Conservation (phyloP, 2,888 invertebrate genomes). For the Axea sp. region DNA sequence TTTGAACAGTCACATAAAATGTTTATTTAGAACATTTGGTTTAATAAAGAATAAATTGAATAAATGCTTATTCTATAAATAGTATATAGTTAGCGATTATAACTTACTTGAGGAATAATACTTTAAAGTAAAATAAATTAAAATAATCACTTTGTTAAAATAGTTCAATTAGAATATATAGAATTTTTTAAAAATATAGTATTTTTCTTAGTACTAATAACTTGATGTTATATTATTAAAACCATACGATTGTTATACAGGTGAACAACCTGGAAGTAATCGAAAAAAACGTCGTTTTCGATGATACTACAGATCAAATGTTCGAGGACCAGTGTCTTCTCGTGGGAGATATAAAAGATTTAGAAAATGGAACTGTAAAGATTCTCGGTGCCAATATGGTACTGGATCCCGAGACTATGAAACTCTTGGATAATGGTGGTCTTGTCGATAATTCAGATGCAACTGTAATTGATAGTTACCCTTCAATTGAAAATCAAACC, state of each 20-base stretch:
- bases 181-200: too few relatives aligned
- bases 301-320: conserved; percentile 69
- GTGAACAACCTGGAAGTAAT: conserved; percentile 74
- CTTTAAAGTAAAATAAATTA: too few relatives aligned
- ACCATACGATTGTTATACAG: conserved; percentile 55
- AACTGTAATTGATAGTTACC: conserved; percentile 67
- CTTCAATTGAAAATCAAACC: conserved; percentile 53
- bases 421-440: conserved; percentile 68
- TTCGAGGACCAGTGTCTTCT: conserved; percentile 71
- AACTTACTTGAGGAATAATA: too few relatives aligned
- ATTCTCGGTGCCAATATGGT: conserved; percentile 70
- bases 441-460: conserved; percentile 64
- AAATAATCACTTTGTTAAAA: too few relatives aligned
- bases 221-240: too few relatives aligned
- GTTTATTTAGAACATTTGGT: too few relatives aligned
- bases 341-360: conserved; percentile 71
- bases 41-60: too few relatives aligned
- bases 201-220: too few relatives aligned
- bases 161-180: too few relatives aligned
- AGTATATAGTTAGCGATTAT: too few relatives aligned
- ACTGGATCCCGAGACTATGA: conserved; percentile 71
- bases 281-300: conserved; percentile 70
- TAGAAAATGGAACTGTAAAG: conserved; percentile 70
- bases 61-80: too few relatives aligned
- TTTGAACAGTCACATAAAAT: too few relatives aligned